These are phyloP conservation scores for Drosophila pachea DNA, from an alignment of 1,140 invertebrate genomes.

Conservation along the genomic window DNA sequence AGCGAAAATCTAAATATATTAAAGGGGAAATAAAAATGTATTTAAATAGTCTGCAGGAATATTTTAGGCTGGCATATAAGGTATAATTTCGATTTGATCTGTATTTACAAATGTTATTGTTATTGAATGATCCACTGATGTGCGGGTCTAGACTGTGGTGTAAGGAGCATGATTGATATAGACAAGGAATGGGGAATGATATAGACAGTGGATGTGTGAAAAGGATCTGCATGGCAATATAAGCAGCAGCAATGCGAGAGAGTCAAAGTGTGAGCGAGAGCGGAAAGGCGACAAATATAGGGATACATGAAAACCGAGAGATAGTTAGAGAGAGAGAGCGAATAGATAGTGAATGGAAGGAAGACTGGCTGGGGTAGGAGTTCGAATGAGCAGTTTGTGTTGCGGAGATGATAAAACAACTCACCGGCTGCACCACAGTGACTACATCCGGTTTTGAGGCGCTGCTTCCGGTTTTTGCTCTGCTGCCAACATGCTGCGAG, in stretches of 20 bases:
- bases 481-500: conserved; percentile 68
- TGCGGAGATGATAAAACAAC: conserved; percentile 70
- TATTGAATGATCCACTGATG: too few relatives aligned
- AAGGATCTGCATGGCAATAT: too few relatives aligned
- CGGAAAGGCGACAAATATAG: conserved; percentile 19
- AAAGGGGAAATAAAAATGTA: too few relatives aligned
- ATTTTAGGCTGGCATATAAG: too few relatives aligned
- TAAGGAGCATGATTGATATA: too few relatives aligned
- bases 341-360: conserved; percentile 9
- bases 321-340: conserved; percentile 14
- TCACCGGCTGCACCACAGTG: conserved; percentile 78
- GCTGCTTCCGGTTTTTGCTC: conserved; percentile 67
- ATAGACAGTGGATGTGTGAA: neutral
- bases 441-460: conserved; percentile 73
- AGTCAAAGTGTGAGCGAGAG: neutral
- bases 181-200: too few relatives aligned
- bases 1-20: too few relatives aligned
- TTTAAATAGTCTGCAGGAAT: too few relatives aligned
- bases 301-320: conserved; percentile 8
- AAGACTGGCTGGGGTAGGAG: neutral
- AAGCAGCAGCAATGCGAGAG: conserved; percentile 1
- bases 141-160: too few relatives aligned
- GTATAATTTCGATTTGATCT: too few relatives aligned
- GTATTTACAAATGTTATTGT: too few relatives aligned
- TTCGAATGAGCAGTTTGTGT: conserved; percentile 21